Evolutionary conservation across 1,140 invertebrate genomes (phyloP).

Genomic region (Calephelis nemesis): DNA sequence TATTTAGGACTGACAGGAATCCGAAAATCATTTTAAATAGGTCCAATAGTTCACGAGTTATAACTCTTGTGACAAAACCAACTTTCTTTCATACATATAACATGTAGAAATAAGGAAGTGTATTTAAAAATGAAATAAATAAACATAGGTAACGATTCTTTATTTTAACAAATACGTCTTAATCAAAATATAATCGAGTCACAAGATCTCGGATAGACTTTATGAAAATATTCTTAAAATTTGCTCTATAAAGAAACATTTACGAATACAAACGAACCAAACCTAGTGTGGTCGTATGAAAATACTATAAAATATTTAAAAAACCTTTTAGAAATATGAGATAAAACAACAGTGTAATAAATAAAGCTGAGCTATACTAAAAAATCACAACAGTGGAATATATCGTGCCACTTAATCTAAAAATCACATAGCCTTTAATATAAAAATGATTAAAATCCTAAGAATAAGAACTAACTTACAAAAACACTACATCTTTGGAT

Average conservation of each 20-base stretch:
- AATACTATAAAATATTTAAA: slow-evolving; percentile 25
- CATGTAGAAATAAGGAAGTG: no score
- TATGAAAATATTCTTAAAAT: slow-evolving; percentile 28
- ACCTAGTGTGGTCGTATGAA: not conserved
- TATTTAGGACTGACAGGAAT: no score
- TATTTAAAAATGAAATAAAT: slow-evolving; percentile 26
- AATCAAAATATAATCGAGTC: slow-evolving; percentile 49
- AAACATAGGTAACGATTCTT: slow-evolving; percentile 47
- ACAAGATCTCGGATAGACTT: slow-evolving; percentile 24
- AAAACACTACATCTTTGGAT: slow-evolving; percentile 58
- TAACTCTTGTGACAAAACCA: no score
- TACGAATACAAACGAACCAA: slow-evolving; percentile 7
- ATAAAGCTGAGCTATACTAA: slow-evolving; percentile 48
- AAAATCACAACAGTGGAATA: slow-evolving; percentile 76
- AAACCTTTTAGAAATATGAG: slow-evolving; percentile 20
- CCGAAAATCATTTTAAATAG: no score
- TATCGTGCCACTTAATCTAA: slow-evolving; percentile 61
- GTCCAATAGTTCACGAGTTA: no score
- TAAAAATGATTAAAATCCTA: slow-evolving; percentile 35
- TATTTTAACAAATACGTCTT: slow-evolving; percentile 60
- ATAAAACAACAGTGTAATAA: slow-evolving; percentile 23
- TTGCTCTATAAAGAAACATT: slow-evolving; percentile 16
- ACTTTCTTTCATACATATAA: no score
- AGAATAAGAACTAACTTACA: slow-evolving; percentile 28
- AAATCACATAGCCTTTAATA: slow-evolving; percentile 65